Evolutionary conservation across 2,888 invertebrate genomes (phyloP).

Genomic region (Drosophila aldrichi): DNA sequence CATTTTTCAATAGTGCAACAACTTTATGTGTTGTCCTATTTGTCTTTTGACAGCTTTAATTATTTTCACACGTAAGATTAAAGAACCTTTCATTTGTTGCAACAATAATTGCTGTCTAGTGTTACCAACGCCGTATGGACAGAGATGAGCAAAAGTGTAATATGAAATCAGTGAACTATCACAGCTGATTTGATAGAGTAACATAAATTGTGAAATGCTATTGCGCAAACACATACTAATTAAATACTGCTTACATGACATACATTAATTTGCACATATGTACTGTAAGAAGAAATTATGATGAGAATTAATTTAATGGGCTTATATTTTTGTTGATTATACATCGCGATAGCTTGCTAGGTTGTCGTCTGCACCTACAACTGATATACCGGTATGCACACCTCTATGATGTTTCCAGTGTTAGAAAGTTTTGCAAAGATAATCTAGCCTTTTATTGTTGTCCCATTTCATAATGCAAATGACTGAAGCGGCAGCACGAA

Average conservation of each 20-base stretch:
- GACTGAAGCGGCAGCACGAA: constrained; percentile 18
- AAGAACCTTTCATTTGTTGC: constrained; percentile 58
- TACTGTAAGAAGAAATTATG: neutral
- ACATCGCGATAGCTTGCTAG: neutral
- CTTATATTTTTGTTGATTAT: neutral
- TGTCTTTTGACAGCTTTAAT: constrained; percentile 14
- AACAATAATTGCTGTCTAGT: constrained; percentile 48
- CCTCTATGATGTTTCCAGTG: constrained; percentile 26
- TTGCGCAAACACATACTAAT: neutral
- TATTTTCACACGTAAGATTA: constrained; percentile 71
- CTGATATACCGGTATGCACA: constrained; percentile 19
- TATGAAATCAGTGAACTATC: constrained; percentile 18
- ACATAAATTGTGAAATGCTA: neutral
- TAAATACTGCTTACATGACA: no score
- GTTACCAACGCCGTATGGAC: constrained; percentile 26
- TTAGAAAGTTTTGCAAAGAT: constrained; percentile 12
- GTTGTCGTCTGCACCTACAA: neutral
- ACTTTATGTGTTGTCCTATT: constrained; percentile 19
- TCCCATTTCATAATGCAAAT: constrained; percentile 62
- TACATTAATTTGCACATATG: no score
- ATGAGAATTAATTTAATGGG: neutral
- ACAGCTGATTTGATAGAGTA: constrained; percentile 2
- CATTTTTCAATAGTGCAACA: constrained; percentile 48
- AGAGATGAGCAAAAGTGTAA: constrained; percentile 34
- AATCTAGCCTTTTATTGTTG: constrained; percentile 22